phyloP scores from a whole-genome alignment of 2,113 vertebrate genomes.

The Haliaeetus leucogaster region DNA sequence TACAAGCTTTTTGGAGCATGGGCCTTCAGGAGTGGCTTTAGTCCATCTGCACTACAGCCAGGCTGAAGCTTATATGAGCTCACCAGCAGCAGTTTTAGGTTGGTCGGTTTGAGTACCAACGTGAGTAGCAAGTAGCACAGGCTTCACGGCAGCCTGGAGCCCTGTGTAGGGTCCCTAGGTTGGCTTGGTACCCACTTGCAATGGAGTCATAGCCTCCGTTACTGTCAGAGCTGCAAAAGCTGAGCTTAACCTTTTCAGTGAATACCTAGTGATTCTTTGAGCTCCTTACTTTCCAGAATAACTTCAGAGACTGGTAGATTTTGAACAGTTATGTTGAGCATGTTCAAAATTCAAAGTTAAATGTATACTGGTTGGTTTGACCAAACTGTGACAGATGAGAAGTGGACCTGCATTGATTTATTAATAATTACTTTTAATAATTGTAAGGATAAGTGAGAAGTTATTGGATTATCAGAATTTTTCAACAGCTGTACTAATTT shows the following conservation, averaged over 20 bases:
- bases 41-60: not conserved
- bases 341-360: not conserved
- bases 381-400: not conserved
- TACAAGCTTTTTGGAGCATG: not conserved
- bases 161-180: too few species aligned
- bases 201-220: accelerated
- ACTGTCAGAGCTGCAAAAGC: not conserved
- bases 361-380: not conserved
- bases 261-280: not conserved
- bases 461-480: not conserved
- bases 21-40: not conserved
- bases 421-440: not conserved
- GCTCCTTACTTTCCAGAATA: not conserved
- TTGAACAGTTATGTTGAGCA: not conserved
- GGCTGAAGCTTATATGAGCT: accelerated
- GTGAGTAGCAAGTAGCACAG: not conserved
- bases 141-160: not conserved
- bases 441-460: not conserved
- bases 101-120: too few species aligned
- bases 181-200: not conserved
- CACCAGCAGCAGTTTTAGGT: not conserved
- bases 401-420: not conserved
- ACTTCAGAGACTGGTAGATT: not conserved
- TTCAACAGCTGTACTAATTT: not conserved
- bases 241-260: not conserved